Evolutionary conservation across 2,888 invertebrate species (phyloP).

Genomic region (Bursaphelenchus okinawaensis): DNA sequence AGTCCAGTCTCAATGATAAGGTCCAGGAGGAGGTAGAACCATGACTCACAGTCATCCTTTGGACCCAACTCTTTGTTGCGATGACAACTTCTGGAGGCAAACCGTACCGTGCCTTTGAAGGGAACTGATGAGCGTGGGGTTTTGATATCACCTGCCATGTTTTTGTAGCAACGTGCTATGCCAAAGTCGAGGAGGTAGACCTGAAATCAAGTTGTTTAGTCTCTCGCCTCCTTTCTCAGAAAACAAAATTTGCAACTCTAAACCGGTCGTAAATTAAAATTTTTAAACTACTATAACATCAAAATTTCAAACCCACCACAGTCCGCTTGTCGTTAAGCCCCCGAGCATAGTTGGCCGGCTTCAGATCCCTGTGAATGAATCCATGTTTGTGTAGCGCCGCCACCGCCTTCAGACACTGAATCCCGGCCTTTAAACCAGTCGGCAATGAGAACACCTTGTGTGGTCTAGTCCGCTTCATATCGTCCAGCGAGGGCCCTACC

Average conservation of each 20-base stretch:
- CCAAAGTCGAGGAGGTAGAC: constrained; percentile 50
- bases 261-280: not conserved
- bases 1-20: constrained; percentile 34
- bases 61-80: constrained; percentile 35
- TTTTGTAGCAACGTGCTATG: constrained; percentile 36
- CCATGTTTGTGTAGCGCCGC: constrained; percentile 47
- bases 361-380: constrained; percentile 46
- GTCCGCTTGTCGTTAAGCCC: constrained; percentile 27
- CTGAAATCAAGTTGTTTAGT: no score
- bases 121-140: constrained; percentile 20
- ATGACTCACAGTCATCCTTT: constrained; percentile 52
- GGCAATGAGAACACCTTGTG: constrained; percentile 30
- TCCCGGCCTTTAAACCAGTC: constrained; percentile 37
- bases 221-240: no score
- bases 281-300: not conserved
- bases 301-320: not conserved
- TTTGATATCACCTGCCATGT: constrained; percentile 32
- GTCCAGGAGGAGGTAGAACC: constrained; percentile 51
- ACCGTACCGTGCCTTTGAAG: constrained; percentile 50
- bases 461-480: constrained; percentile 16
- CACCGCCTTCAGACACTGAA: constrained; percentile 49
- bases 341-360: constrained; percentile 45
- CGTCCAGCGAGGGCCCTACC: constrained; percentile 26
- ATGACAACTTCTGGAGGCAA: constrained; percentile 47
- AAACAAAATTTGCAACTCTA: no score